Conservation (phyloP, 2,113 vertebrate genomes). For the Synodontis membranacea region DNA sequence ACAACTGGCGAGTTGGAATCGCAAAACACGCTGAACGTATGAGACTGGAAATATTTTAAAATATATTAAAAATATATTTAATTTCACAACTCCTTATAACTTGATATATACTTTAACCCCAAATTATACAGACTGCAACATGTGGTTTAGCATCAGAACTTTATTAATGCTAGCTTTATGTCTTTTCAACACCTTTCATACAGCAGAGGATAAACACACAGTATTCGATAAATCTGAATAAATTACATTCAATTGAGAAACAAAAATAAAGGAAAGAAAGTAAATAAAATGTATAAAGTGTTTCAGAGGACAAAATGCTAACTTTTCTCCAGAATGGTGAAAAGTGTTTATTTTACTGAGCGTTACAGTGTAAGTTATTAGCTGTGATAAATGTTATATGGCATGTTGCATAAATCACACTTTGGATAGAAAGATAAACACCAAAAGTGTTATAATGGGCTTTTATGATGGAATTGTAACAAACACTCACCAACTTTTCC, state of each 20-base stretch:
- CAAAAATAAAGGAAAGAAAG: background rate
- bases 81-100: background rate
- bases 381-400: too few relatives aligned
- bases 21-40: background rate
- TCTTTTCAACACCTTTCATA: conserved; percentile 28
- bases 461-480: background rate
- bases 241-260: conserved; percentile 9
- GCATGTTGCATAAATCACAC: background rate
- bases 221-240: background rate
- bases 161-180: conserved; percentile 20
- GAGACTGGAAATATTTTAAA: background rate
- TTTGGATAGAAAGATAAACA: background rate
- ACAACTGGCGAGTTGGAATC: background rate
- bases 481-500: background rate
- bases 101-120: background rate
- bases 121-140: too few relatives aligned
- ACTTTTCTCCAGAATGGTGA: background rate
- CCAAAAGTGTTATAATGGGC: background rate
- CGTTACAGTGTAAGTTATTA: background rate
- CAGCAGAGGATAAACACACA: conserved; percentile 29
- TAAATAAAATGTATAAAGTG: background rate
- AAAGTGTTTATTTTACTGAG: background rate
- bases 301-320: background rate
- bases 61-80: background rate
- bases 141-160: conserved; percentile 14